Evolutionary conservation across 35 echinoderm and acorn worm species (phyloP), one percentile per base, ranked within the genome.

Genomic region (Chiridota heheva): DNA sequence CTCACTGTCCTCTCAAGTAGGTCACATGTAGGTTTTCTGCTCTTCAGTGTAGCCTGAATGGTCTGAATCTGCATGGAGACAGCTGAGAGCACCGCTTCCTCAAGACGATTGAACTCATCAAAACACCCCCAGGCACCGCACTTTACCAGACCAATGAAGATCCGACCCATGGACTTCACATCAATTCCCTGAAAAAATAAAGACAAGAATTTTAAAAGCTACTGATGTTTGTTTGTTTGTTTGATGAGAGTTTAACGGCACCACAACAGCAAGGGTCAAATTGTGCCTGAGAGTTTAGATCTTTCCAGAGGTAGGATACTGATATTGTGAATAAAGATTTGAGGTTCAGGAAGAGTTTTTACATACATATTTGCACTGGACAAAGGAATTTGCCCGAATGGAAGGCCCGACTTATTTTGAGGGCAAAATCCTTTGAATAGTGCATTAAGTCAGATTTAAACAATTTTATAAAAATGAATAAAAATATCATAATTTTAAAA

Each of bases 61-160:
- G 89, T 91, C 56, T 98, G 95, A 35, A 98, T 98, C 85, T 98
- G 95, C 95, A 98, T 98, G n/a, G 95, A 98, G 16, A 98, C 95
- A n/a, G 95, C 95, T 33, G 95, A 98, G 73, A 98, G 46, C 57
- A 98, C 95, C 13, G 95, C 95, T 46, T 97, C 93, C 39, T 97
- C 93, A 13, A 97, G 69, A 64, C 93, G 76, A 56, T 97, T 97
- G 88, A 97, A 97, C 70, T 97, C 93, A 80, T 97, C 93, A 81
- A 97, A 97, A 55, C 93, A 97, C 22, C 93, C 93, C 93, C 93
- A 97, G 1, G 93, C 93, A 55, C 93, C 93, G 70, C 93, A 97
- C 84, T 97, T 97, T 16, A 97, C 93, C 37, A 97, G 73, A 42
- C 93, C 93, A 55, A 97, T 97, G 79, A 97, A 97, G 88, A 97